A percentile compares a stretch with the other conserved stretches of the same genome.
Conservation (phyloP, 2,797 vertebrate genomes). For the Brachyalestes nurse region DNA sequence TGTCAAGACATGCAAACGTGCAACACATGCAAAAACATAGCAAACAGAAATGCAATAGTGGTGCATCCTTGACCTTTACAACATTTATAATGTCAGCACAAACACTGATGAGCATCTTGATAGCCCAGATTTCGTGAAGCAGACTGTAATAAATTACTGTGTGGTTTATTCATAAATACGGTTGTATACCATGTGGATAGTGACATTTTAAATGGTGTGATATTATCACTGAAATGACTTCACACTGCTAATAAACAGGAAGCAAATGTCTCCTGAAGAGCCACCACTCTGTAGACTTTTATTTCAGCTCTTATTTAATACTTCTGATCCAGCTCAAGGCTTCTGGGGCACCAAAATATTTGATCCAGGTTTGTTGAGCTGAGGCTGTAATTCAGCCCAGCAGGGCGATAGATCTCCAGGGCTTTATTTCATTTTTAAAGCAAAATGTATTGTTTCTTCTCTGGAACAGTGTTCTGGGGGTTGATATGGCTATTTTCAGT, state of each 20-base stretch:
- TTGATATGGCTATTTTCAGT: not conserved
- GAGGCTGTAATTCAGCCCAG: not conserved
- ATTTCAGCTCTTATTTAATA: not conserved
- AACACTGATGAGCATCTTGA: too few species aligned
- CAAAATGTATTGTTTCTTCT: constrained; percentile 9
- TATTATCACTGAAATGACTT: not conserved
- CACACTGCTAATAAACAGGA: not conserved
- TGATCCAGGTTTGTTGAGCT: not conserved
- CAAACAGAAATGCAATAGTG: not conserved
- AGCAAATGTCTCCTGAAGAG: not conserved
- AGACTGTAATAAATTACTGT: not conserved
- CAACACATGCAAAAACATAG: not conserved
- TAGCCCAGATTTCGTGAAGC: not conserved
- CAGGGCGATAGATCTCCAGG: not conserved
- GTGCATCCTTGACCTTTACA: too few species aligned
- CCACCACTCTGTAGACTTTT: not conserved
- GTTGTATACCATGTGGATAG: not conserved
- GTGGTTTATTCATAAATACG: not conserved
- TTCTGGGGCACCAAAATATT: not conserved
- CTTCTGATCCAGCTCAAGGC: not conserved
- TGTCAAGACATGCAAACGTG: not conserved
- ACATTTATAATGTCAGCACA: too few species aligned
- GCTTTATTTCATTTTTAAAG: not conserved
- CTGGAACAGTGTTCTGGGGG: not conserved
- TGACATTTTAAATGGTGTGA: not conserved